phyloP scores from a whole-genome alignment of 2,888 invertebrate genomes.

The Eucriotettix oculatus region DNA sequence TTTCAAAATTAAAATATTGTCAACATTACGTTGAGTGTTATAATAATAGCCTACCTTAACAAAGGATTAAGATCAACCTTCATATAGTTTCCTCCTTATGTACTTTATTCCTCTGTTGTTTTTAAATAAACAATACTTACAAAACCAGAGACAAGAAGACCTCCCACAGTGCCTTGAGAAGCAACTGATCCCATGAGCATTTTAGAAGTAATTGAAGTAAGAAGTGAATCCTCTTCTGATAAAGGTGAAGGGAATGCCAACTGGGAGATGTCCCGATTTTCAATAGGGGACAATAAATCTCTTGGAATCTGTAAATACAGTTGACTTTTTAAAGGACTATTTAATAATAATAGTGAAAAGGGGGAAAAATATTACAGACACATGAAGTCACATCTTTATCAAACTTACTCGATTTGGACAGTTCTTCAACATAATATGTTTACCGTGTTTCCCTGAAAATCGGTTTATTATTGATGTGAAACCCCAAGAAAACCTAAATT shows the following conservation, averaged over 20 bases:
- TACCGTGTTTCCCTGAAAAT: conserved; percentile 34
- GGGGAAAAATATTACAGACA: too few species aligned
- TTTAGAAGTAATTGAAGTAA: conserved; percentile 50
- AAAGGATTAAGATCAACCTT: too few species aligned
- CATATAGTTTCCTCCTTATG: too few species aligned
- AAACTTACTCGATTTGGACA: conserved; percentile 23
- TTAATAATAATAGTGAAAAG: too few species aligned
- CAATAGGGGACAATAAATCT: conserved; percentile 36
- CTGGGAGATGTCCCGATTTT: conserved; percentile 26
- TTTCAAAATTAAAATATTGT: not conserved
- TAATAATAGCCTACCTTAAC: too few species aligned
- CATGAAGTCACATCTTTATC: too few species aligned
- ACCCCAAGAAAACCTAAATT: conserved; percentile 91
- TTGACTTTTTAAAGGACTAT: too few species aligned
- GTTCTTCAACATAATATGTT: conserved; percentile 19
- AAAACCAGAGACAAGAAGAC: conserved; percentile 77
- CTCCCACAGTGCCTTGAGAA: conserved; percentile 92
- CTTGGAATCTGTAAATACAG: conserved; percentile 35
- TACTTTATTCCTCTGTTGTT: not conserved
- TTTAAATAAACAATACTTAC: conserved; percentile 33
- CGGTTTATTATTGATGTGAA: conserved; percentile 73
- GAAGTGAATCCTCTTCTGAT: conserved; percentile 47
- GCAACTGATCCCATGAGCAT: conserved; percentile 64
- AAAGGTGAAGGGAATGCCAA: conserved; percentile 18
- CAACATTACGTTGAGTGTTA: not conserved